These are phyloP conservation scores for Halcyon malimbica DNA, from an alignment of 2,113 vertebrate genomes.

Conservation along the genomic window DNA sequence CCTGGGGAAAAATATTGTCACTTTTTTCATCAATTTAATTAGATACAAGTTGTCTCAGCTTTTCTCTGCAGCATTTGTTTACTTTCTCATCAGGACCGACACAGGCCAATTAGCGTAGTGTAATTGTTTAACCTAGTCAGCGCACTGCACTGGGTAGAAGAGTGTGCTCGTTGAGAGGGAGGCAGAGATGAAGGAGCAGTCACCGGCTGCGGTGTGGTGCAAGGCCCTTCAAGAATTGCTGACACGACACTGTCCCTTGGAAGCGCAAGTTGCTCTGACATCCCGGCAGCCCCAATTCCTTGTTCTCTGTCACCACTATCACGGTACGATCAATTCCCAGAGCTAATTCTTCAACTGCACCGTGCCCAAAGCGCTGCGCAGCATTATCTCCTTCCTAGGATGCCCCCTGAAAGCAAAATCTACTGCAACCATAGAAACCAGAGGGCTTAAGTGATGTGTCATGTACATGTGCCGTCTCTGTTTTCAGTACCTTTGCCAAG, in stretches of 20 bases:
- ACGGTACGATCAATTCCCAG: constrained; percentile 49
- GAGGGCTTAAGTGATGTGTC: constrained; percentile 63
- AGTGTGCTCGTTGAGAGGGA: background rate
- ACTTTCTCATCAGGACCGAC: constrained; percentile 89
- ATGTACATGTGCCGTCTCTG: constrained; percentile 58
- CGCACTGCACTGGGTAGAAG: background rate
- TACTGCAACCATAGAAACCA: constrained; percentile 65
- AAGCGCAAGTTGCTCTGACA: constrained; percentile 53
- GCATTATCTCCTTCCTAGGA: constrained; percentile 60
- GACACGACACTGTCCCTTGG: constrained; percentile 27
- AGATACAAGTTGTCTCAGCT: constrained; percentile 89
- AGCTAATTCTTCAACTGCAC: constrained; percentile 61
- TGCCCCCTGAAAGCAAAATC: constrained; percentile 65
- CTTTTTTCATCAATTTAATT: constrained; percentile 86
- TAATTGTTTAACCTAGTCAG: constrained; percentile 88
- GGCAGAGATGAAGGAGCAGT: constrained; percentile 35
- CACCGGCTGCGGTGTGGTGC: background rate
- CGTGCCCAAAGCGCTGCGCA: constrained; percentile 28
- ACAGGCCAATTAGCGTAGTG: constrained; percentile 91
- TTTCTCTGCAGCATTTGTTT: constrained; percentile 87
- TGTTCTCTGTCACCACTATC: constrained; percentile 67
- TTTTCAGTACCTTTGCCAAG: constrained; percentile 54
- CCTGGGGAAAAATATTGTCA: constrained; percentile 50
- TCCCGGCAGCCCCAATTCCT: constrained; percentile 35
- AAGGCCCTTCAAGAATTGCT: constrained; percentile 44